Percentiles rank a stretch among this genome's conserved stretches.
Conservation (phyloP, 2,797 vertebrate genomes). For the Cyprinodon diabolis region DNA sequence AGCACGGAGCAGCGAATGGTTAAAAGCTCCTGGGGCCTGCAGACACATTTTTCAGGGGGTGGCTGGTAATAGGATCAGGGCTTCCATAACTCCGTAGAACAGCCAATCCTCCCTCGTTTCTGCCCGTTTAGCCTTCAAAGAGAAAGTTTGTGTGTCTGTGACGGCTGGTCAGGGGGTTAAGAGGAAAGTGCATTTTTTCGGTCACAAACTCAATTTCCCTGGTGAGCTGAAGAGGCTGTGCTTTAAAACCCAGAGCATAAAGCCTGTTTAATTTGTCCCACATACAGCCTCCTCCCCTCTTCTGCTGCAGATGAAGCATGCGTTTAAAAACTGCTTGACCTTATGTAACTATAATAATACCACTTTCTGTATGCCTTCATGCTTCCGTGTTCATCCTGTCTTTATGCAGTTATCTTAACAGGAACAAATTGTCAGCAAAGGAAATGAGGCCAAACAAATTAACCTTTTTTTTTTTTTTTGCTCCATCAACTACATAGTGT, state of each 20-base stretch:
- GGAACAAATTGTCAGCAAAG: slow-evolving; percentile 37
- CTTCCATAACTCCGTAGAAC: slow-evolving; percentile 81
- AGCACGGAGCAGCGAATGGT: slow-evolving; percentile 78
- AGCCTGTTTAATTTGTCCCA: slow-evolving; percentile 79
- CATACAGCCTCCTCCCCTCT: slow-evolving; percentile 66
- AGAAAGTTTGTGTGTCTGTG: slow-evolving; percentile 78
- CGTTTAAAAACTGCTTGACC: slow-evolving; percentile 37
- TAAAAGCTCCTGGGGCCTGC: slow-evolving; percentile 80
- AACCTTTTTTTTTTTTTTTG: slow-evolving; percentile 40
- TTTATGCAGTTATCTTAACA: slow-evolving; percentile 36
- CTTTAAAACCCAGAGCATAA: slow-evolving; percentile 72
- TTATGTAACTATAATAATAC: slow-evolving; percentile 37
- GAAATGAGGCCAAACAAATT: slow-evolving; percentile 62
- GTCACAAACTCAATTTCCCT: slow-evolving; percentile 84
- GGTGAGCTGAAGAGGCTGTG: slow-evolving; percentile 79
- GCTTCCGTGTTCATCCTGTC: slow-evolving; percentile 26
- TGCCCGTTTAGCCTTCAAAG: slow-evolving; percentile 81
- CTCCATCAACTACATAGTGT: slow-evolving; percentile 17
- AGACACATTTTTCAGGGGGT: slow-evolving; percentile 81
- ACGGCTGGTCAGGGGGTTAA: slow-evolving; percentile 76
- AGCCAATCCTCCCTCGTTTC: slow-evolving; percentile 80
- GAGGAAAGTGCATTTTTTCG: slow-evolving; percentile 79
- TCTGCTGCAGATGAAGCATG: slow-evolving; percentile 30
- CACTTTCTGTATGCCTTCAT: slow-evolving; percentile 23
- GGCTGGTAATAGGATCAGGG: slow-evolving; percentile 83